Evolutionary conservation across 2,888 invertebrate genomes (phyloP).

Genomic region (Drosophila kokeensis): DNA sequence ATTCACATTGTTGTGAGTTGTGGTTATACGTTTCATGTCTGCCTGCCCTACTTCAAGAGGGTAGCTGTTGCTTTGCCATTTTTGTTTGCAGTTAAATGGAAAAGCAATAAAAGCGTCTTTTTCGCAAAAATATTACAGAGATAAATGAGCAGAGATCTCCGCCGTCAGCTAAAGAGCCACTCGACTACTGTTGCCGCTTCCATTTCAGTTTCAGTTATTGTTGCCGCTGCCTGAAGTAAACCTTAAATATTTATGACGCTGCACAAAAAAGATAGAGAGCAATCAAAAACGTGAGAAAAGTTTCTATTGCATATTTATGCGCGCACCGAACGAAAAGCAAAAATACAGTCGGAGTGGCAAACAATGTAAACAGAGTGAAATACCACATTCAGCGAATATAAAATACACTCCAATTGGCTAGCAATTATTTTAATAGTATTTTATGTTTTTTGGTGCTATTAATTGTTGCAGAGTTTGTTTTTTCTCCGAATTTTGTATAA

Average conservation of each 20-base stretch:
- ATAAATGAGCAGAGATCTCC: conserved; percentile 39
- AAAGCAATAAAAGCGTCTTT: conserved; percentile 28
- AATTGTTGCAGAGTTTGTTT: background rate
- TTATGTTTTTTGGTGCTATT: background rate
- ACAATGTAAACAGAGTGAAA: background rate
- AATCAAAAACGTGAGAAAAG: conserved; percentile 80
- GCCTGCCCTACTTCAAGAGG: background rate
- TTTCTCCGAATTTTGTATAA: no score
- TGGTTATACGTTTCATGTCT: background rate
- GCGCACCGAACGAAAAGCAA: conserved; percentile 43
- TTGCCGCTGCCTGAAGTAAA: conserved; percentile 47
- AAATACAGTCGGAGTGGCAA: conserved; percentile 30
- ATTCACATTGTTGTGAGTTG: background rate
- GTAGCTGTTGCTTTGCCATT: conserved; percentile 23
- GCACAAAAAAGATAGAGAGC: conserved; percentile 64
- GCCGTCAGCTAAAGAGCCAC: background rate
- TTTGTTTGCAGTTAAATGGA: conserved; percentile 29
- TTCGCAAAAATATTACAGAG: conserved; percentile 22
- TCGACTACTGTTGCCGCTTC: conserved; percentile 21
- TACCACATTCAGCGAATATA: conserved; percentile 7
- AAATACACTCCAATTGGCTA: conserved; percentile 29
- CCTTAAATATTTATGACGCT: conserved; percentile 76
- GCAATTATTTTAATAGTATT: background rate
- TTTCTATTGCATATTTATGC: conserved; percentile 79
- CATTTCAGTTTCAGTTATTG: conserved; percentile 1